Evolutionary conservation across 2,888 invertebrate genomes (phyloP), one percentile per base, ranked within the genome.

Genomic region (Pristionchus entomophagus): DNA sequence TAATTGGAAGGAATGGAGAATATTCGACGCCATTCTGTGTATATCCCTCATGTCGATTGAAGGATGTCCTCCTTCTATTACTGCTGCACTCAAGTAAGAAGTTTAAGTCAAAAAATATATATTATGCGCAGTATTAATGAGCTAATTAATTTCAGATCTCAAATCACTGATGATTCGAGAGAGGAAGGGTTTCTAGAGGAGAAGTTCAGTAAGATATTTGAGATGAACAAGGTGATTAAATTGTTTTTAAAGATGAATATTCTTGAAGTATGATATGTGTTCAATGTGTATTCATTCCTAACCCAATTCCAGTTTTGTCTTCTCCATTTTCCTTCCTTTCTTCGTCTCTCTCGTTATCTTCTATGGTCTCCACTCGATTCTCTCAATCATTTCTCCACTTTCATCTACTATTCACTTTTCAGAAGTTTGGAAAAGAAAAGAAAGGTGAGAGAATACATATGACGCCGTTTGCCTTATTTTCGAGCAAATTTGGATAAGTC

Each of bases 301-400:
- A 29, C 65, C 29, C 26, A 5, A 5, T 49, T 84, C 53, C 41
- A 84, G 84, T 84, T 73, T 22, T 84, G 84, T 56, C 3, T 38
- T 22, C 35, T 56, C 29, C 84, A 84, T 53, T 38, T 73, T 19
- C 29, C 84, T 45, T 69, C 84, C 3, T 38, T 84, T 2, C 35
- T 73, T 35, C 51, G 56, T 69, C 53, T 84, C 35, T 69, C 73
- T 62, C 73, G 73, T 41, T 38, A 35, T 35, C 56, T 51, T 73
- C 73, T 84, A 32, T 84, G 84, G 84, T 84, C 84, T 32, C 84
- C 84, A n/a, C 26, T 56, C 3, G 84, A 51, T 84, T 3, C 53
- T 22, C 53, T 73, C 53, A 69, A 56, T 69, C 73, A 73, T 19
- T 84, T 84, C 84, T 49, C 53, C 29, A 26, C 73, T 38, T 73